Conservation (phyloP, 2,888 invertebrate species). For the Diaperis boleti region DNA sequence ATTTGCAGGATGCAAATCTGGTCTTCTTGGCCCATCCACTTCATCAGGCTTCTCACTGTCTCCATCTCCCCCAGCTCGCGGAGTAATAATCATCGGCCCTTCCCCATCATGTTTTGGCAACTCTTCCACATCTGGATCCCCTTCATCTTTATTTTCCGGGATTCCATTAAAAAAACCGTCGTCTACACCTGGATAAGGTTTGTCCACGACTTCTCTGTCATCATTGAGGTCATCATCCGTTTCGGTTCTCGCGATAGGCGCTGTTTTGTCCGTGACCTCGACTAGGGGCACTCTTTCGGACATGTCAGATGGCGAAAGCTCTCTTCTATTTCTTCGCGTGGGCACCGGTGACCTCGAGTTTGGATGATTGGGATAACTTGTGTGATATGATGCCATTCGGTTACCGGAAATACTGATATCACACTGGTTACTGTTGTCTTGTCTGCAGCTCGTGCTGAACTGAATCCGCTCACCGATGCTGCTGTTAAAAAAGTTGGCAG, state of each 20-base stretch:
- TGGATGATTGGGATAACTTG: not conserved
- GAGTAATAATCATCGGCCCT: conserved; percentile 60
- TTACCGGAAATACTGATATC: not conserved
- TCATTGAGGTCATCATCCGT: conserved; percentile 70
- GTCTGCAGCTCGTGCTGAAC: not conserved
- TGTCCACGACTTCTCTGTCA: conserved; percentile 60
- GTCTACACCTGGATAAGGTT: conserved; percentile 72
- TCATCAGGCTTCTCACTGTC: conserved; percentile 40
- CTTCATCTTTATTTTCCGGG: conserved; percentile 50
- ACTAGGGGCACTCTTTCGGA: conserved; percentile 15
- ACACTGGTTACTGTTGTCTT: not conserved
- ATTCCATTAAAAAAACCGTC: conserved; percentile 70
- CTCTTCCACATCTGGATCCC: conserved; percentile 50
- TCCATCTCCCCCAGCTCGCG: conserved; percentile 48
- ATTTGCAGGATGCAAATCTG: conserved; percentile 8
- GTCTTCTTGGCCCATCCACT: conserved; percentile 27
- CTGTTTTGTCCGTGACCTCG: conserved; percentile 51
- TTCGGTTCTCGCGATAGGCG: conserved; percentile 71
- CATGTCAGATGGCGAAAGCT: not conserved
- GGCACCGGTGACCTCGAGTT: conserved; percentile 6
- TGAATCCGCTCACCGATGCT: conserved; percentile 12
- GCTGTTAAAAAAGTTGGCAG: conserved; percentile 13
- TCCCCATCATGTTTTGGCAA: conserved; percentile 42
- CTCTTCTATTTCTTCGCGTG: conserved; percentile 2
- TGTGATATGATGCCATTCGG: conserved; percentile 5